Base-by-base conservation (phyloP, 2,888 invertebrate genomes). In the Linnaemya vulpina region DNA sequence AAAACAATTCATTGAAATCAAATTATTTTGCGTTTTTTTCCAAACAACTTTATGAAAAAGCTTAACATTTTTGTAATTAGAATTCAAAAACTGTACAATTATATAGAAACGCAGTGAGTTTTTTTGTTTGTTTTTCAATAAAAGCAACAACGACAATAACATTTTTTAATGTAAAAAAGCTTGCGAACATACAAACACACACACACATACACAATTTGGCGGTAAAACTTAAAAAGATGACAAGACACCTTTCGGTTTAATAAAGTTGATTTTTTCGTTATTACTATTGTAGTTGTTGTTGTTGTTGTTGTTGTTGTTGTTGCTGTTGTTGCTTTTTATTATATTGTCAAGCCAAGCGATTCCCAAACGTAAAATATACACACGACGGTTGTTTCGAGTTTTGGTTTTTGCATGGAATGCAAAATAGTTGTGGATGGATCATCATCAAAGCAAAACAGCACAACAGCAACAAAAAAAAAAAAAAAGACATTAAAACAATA, bases 181-280 rank as follows among this genome's bases (percentile, higher is more conserved):
- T 51, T n/a, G n/a, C n/a, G n/a, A n/a, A n/a, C n/a, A n/a, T n/a
- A n/a, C n/a, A n/a, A n/a, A 58, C 76, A 55, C 40, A 70, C 22
- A 53, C 20, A 55, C 15, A 53, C 9, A 63, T 15, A 46, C 20
- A 22, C 76, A 63, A 62, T 71, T 81, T 82, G 85, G 82, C 85
- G 85, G 85, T 49, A 49, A 82, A 79, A 85, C 82, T 77, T 85
- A 53, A 85, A 84, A 85, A 75, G 77, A 70, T 79, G 82, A 78
- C 78, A 75, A 85, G 85, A 85, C 85, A 85, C 85, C 85, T 85
- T 85, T 85, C 85, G 71, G 82, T 85, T 82, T 71, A 82, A 82
- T 85, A 85, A 85, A 85, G 43, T 77, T 82, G 65, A 67, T n/a
- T 63, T 79, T 55, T 38, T 53, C 17, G 53, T 60, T 1, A 30